Conservation (phyloP, 2,888 invertebrate genomes). For the Deilephila elpenor region DNA sequence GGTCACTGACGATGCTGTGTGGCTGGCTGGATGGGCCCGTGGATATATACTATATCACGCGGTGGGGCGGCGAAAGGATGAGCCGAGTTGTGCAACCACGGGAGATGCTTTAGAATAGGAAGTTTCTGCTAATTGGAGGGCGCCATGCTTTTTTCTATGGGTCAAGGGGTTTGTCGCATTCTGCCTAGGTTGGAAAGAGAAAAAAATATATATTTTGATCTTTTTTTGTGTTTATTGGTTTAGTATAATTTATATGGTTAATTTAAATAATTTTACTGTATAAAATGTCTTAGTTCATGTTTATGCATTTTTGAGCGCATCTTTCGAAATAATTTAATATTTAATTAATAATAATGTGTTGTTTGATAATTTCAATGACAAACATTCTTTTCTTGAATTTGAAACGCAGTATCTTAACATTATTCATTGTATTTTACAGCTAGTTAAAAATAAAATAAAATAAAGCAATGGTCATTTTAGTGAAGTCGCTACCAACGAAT, state of each 20-base stretch:
- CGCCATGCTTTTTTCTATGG: conserved; percentile 67
- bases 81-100: conserved; percentile 76
- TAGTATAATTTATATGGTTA: neutral
- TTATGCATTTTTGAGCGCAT: neutral
- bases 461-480: too few species aligned
- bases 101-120: conserved; percentile 79
- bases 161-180: conserved; percentile 56
- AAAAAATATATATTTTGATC: neutral
- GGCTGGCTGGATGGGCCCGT: conserved; percentile 65
- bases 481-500: too few species aligned
- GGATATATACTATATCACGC: conserved; percentile 70
- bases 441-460: too few species aligned
- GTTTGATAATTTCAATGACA: neutral
- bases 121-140: conserved; percentile 77
- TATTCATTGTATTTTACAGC: too few species aligned
- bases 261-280: neutral
- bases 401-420: too few species aligned
- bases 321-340: neutral
- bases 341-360: too few species aligned
- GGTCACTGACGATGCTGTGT: conserved; percentile 80
- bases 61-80: conserved; percentile 84
- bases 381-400: too few species aligned
- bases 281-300: neutral
- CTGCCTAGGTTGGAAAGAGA: neutral
- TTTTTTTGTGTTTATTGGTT: neutral